phyloP scores from a whole-genome alignment of 2,797 vertebrate species.

The Poecile montanus region DNA sequence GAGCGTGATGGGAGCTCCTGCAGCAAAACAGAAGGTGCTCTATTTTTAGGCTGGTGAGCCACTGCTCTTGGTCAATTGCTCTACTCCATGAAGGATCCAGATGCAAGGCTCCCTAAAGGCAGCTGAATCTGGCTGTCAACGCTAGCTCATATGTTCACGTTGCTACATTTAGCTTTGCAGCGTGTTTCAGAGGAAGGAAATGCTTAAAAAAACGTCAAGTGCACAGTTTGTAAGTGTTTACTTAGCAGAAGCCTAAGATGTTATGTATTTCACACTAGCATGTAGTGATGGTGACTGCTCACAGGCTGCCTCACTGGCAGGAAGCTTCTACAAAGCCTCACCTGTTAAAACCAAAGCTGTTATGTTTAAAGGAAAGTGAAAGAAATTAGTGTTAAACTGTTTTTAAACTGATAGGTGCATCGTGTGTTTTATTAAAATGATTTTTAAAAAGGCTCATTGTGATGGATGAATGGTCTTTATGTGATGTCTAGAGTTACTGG shows the following conservation, averaged over 20 bases:
- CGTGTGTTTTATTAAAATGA: not conserved
- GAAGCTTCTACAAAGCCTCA: not conserved
- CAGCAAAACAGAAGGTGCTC: slow-evolving; percentile 68
- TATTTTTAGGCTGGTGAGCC: slow-evolving; percentile 70
- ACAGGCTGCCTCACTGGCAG: not conserved
- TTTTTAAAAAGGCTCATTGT: not conserved
- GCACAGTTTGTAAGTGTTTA: not conserved
- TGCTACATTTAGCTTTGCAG: slow-evolving; percentile 5
- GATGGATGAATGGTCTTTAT: not conserved
- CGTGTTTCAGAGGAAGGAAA: not conserved
- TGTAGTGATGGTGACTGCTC: not conserved
- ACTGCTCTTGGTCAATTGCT: slow-evolving; percentile 29
- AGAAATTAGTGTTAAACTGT: not conserved
- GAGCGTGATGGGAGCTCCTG: slow-evolving; percentile 49
- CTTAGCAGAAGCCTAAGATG: not conserved
- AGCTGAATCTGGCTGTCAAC: slow-evolving; percentile 29
- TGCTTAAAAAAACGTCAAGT: not conserved
- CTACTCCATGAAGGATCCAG: slow-evolving; percentile 44
- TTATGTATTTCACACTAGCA: not conserved
- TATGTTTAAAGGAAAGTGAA: not conserved
- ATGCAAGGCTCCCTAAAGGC: slow-evolving; percentile 56
- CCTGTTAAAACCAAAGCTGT: not conserved
- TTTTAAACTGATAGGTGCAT: not conserved
- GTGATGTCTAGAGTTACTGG: not conserved
- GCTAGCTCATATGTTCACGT: slow-evolving; percentile 7